Percentiles rank a stretch among this genome's conserved stretches.
phyloP scores from a whole-genome alignment of 2,888 invertebrate species.

The Chrysolina oricalcia region DNA sequence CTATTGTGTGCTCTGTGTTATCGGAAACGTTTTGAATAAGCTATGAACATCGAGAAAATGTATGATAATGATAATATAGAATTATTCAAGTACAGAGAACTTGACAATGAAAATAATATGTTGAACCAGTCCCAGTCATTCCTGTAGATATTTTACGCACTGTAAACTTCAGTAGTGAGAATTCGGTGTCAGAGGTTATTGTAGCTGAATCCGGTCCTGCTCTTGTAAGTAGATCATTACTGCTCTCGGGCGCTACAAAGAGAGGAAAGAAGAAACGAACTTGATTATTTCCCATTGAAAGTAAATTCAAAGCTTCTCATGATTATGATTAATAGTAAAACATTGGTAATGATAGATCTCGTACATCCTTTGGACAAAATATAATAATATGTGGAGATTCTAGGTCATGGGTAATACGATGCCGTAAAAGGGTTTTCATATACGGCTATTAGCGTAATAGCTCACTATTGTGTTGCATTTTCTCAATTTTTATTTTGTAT shows the following conservation, averaged over 20 bases:
- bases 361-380: conserved; percentile 7
- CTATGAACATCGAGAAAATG: too few relatives aligned
- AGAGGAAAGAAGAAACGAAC: conserved; percentile 2
- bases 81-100: too few relatives aligned
- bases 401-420: conserved; percentile 13
- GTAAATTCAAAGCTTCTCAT: conserved; percentile 31
- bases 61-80: too few relatives aligned
- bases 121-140: too few relatives aligned
- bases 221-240: conserved; percentile 16
- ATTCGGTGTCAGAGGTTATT: too few relatives aligned
- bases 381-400: conserved; percentile 6
- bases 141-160: too few relatives aligned
- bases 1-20: too few relatives aligned
- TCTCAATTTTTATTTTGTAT: not conserved
- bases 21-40: too few relatives aligned
- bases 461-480: not conserved
- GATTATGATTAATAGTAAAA: conserved; percentile 34
- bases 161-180: too few relatives aligned
- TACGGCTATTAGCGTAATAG: not conserved
- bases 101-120: too few relatives aligned
- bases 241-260: conserved; percentile 5
- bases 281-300: conserved; percentile 28
- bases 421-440: not conserved
- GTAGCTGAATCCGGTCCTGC: not conserved
- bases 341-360: conserved; percentile 28